phyloP scores from a whole-genome alignment of 2,113 vertebrate genomes.

The Scytalopus superciliaris region DNA sequence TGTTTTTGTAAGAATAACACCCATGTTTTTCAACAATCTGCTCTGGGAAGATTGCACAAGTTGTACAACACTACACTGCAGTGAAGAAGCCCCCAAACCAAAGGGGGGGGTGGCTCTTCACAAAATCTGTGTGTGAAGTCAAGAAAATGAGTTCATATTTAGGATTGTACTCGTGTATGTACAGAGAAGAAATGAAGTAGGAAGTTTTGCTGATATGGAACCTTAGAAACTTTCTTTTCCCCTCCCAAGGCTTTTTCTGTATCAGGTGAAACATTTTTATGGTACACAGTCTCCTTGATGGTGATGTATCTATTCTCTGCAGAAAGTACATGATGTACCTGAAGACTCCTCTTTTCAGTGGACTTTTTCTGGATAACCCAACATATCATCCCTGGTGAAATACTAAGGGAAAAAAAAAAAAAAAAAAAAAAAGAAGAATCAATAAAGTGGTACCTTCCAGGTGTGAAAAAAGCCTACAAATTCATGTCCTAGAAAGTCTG shows the following conservation, averaged over 20 bases:
- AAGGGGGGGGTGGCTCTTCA: not conserved
- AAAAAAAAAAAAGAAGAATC: not conserved
- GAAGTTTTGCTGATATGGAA: not conserved
- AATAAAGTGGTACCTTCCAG: not conserved
- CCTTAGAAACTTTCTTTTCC: not conserved
- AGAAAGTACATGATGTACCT: not conserved
- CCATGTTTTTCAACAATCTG: not conserved
- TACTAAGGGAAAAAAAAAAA: not conserved
- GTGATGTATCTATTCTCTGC: not conserved
- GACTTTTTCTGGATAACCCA: not conserved
- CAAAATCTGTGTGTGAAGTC: not conserved
- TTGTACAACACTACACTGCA: fast-evolving
- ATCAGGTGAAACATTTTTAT: not conserved
- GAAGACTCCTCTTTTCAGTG: not conserved
- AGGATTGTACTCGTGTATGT: not conserved
- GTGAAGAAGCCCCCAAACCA: not conserved
- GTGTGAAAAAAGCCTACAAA: not conserved
- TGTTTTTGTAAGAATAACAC: not conserved
- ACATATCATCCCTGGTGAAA: not conserved
- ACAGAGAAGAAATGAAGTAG: not conserved
- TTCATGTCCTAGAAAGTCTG: not conserved
- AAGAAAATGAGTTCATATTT: not conserved
- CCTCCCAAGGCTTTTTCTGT: not conserved
- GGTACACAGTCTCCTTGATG: not conserved
- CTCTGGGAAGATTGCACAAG: not conserved